Evolutionary conservation across 2,113 vertebrate genomes (phyloP).

Genomic region (Pan paniscus): DNA sequence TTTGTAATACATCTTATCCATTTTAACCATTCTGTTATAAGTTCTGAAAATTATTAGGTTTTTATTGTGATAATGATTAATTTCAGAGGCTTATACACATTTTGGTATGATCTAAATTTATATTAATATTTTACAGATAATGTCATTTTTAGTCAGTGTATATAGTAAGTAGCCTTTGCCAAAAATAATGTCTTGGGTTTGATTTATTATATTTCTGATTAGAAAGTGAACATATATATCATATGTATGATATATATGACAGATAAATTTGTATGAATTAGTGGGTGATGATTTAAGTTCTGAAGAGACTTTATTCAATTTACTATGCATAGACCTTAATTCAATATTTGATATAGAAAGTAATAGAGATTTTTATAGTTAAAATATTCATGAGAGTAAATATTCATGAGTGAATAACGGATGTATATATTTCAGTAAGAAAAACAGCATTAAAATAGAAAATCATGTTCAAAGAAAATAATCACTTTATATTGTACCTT

Average conservation of each 20-base stretch:
- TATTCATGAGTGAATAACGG: slow-evolving; percentile 44
- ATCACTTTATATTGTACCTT: slow-evolving; percentile 26
- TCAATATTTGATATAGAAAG: slow-evolving; percentile 34
- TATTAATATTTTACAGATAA: neutral
- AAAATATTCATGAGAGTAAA: slow-evolving; percentile 57
- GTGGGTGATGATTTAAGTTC: slow-evolving; percentile 58
- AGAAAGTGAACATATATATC: slow-evolving; percentile 53
- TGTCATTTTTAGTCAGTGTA: slow-evolving; percentile 21
- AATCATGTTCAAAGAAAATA: slow-evolving; percentile 43
- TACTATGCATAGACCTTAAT: slow-evolving; percentile 59
- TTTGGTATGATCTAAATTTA: slow-evolving; percentile 68
- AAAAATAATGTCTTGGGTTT: slow-evolving; percentile 67
- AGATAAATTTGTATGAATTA: slow-evolving; percentile 63
- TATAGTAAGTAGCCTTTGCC: slow-evolving; percentile 41
- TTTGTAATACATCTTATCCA: neutral
- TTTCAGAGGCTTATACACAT: slow-evolving; percentile 25
- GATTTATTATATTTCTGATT: slow-evolving; percentile 69
- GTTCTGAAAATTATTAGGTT: neutral
- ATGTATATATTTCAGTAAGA: slow-evolving; percentile 7
- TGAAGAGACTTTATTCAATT: slow-evolving; percentile 60
- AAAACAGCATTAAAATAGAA: slow-evolving; percentile 51
- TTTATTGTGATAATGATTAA: slow-evolving; percentile 56
- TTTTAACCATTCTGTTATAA: neutral
- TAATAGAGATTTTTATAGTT: slow-evolving; percentile 54
- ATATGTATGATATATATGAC: neutral